A percentile compares a stretch with the other conserved stretches of the same genome.
These are phyloP conservation scores for Caenorhabditis angaria DNA, from an alignment of 2,888 invertebrate genomes.

Conservation along the genomic window DNA sequence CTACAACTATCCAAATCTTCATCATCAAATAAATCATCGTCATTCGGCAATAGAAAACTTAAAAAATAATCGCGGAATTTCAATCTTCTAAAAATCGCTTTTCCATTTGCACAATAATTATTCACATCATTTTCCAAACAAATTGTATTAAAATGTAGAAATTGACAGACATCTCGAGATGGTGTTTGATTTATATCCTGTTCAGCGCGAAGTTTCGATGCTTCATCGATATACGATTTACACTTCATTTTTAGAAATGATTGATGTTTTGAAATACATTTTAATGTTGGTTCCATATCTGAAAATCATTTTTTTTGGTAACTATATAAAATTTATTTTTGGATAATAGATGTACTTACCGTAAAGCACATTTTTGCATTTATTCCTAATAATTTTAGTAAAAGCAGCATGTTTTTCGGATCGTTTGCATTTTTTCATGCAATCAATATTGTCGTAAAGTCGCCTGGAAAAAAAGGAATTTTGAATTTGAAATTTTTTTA, in stretches of 20 bases:
- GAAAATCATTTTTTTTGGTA: slow-evolving; percentile 9
- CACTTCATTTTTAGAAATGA: slow-evolving; percentile 56
- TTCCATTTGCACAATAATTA: slow-evolving; percentile 48
- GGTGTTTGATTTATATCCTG: slow-evolving; percentile 32
- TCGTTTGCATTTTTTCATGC: slow-evolving; percentile 48
- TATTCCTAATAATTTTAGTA: slow-evolving; percentile 44
- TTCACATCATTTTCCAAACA: slow-evolving; percentile 57
- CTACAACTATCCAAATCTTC: slow-evolving; percentile 58
- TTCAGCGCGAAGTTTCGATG: slow-evolving; percentile 38
- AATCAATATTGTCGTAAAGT: slow-evolving; percentile 51
- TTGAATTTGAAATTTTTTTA: not conserved
- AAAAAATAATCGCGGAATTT: slow-evolving; percentile 58
- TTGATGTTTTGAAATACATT: slow-evolving; percentile 55
- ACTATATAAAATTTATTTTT: not conserved
- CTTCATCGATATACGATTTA: slow-evolving; percentile 56
- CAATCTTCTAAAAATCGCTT: slow-evolving; percentile 46
- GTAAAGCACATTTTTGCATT: slow-evolving; percentile 43
- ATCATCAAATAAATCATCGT: slow-evolving; percentile 57
- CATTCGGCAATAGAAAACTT: slow-evolving; percentile 51
- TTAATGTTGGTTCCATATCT: slow-evolving; percentile 53
- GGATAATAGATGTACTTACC: slow-evolving; percentile 22
- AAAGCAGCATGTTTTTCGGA: slow-evolving; percentile 41
- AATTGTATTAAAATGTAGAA: slow-evolving; percentile 53
- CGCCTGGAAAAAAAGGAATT: slow-evolving; percentile 27
- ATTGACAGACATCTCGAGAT: slow-evolving; percentile 38